These are phyloP conservation scores for Psettodes erumei DNA, from an alignment of 2,113 vertebrate species.

Conservation along the genomic window DNA sequence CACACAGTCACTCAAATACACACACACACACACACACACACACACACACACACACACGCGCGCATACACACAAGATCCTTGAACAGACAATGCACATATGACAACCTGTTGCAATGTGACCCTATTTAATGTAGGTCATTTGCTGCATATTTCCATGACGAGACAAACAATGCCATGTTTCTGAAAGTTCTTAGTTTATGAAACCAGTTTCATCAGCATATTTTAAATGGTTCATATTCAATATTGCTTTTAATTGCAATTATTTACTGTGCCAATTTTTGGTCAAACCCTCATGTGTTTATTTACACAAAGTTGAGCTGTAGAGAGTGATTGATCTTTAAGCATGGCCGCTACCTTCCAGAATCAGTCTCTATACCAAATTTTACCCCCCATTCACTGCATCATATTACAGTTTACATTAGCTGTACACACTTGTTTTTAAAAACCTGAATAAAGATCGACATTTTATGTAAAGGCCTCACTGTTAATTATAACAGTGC, in stretches of 20 bases:
- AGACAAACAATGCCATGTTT: not conserved
- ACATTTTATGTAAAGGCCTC: slow-evolving; percentile 66
- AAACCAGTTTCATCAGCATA: not conserved
- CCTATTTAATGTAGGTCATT: not conserved
- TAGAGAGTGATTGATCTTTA: not conserved
- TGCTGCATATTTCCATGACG: slow-evolving; percentile 9
- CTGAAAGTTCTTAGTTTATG: not conserved
- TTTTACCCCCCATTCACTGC: not conserved
- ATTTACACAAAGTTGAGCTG: not conserved
- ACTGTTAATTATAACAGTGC: slow-evolving; percentile 68
- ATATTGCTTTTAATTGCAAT: not conserved
- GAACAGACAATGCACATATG: not conserved
- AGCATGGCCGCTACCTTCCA: not conserved
- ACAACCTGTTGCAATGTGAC: not conserved
- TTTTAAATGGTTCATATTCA: not conserved
- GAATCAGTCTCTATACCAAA: slow-evolving; percentile 16
- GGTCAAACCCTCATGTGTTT: not conserved
- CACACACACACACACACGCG: not conserved
- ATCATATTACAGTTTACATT: slow-evolving; percentile 18
- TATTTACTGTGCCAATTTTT: not conserved
- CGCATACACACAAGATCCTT: not conserved
- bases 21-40: no score
- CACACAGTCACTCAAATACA: not conserved
- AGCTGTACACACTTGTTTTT: slow-evolving; percentile 38
- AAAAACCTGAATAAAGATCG: slow-evolving; percentile 49